phyloP scores from a whole-genome alignment of 2,888 invertebrate species.

The Lithophane socia region DNA sequence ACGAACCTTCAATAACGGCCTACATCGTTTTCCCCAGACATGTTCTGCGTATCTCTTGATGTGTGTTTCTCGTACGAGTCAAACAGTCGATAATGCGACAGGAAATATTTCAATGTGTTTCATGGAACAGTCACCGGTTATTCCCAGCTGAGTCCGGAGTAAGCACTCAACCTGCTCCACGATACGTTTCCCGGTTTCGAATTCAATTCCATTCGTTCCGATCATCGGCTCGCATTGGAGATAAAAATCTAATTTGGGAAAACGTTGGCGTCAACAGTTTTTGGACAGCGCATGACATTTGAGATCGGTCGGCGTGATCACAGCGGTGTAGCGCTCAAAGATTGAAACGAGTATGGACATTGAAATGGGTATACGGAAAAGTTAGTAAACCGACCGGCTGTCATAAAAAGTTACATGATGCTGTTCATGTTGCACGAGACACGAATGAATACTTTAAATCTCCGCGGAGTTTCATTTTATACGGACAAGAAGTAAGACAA shows the following conservation, averaged over 20 bases:
- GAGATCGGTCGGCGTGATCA: slow-evolving; percentile 69
- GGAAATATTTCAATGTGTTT: slow-evolving; percentile 78
- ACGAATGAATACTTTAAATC: slow-evolving; percentile 65
- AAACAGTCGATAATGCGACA: slow-evolving; percentile 77
- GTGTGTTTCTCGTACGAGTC: slow-evolving; percentile 60
- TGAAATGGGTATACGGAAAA: slow-evolving; percentile 68
- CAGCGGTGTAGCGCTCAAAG: slow-evolving; percentile 57
- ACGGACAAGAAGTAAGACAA: slow-evolving; percentile 48
- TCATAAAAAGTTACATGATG: slow-evolving; percentile 67
- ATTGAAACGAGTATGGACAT: slow-evolving; percentile 68
- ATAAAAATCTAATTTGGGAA: slow-evolving; percentile 80
- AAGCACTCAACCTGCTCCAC: slow-evolving; percentile 67
- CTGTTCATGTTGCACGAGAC: slow-evolving; percentile 57
- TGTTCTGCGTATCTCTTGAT: slow-evolving; percentile 37
- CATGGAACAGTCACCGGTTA: slow-evolving; percentile 71
- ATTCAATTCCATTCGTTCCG: slow-evolving; percentile 80
- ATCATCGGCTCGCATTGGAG: slow-evolving; percentile 78
- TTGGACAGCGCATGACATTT: slow-evolving; percentile 75
- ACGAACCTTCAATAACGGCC: slow-evolving; percentile 29
- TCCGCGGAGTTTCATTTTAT: slow-evolving; percentile 48
- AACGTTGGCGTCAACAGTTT: slow-evolving; percentile 77
- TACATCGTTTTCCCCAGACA: slow-evolving; percentile 54
- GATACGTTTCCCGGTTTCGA: slow-evolving; percentile 73
- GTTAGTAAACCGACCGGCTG: slow-evolving; percentile 59
- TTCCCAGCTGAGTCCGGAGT: slow-evolving; percentile 72